These are phyloP conservation scores for Cacatua alba DNA, from an alignment of 2,113 vertebrate species.

Conservation along the genomic window DNA sequence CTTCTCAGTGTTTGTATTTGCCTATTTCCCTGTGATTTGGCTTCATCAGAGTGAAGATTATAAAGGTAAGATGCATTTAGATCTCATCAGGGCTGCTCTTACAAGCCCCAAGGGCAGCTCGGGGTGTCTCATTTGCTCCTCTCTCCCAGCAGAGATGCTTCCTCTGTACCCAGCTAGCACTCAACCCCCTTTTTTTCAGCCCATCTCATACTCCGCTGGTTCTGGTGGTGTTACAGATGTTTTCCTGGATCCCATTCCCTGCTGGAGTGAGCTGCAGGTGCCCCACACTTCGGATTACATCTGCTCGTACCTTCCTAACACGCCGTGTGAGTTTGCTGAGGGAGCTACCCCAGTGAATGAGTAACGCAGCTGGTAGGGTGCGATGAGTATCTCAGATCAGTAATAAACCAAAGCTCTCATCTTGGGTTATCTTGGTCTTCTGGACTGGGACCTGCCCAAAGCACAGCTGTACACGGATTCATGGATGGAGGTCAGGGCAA, in stretches of 20 bases:
- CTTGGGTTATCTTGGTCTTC: not conserved
- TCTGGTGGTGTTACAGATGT: not conserved
- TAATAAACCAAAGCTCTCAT: not conserved
- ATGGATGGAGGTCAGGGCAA: not conserved
- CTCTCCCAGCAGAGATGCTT: not conserved
- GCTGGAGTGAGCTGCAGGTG: rapidly evolving
- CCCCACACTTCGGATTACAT: not conserved
- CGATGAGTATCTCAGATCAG: rapidly evolving
- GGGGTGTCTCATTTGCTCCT: not conserved
- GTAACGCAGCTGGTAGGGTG: not conserved
- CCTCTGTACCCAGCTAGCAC: not conserved
- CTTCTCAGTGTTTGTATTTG: not conserved
- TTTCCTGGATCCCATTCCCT: rapidly evolving
- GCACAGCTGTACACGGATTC: not conserved
- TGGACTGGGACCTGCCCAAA: not conserved
- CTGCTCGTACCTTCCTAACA: rapidly evolving
- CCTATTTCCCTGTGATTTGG: not conserved
- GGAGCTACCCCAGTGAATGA: rapidly evolving
- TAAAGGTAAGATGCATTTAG: not conserved
- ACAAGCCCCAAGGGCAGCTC: not conserved
- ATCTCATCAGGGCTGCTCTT: not conserved
- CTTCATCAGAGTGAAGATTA: not conserved
- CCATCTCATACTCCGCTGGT: not conserved
- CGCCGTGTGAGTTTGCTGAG: not conserved
- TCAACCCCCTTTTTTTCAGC: not conserved